Percentiles rank a stretch among this genome's conserved stretches.
Conservation (phyloP, 37 sponge, comb jelly and placozoan species). For the Spongia lamella region DNA sequence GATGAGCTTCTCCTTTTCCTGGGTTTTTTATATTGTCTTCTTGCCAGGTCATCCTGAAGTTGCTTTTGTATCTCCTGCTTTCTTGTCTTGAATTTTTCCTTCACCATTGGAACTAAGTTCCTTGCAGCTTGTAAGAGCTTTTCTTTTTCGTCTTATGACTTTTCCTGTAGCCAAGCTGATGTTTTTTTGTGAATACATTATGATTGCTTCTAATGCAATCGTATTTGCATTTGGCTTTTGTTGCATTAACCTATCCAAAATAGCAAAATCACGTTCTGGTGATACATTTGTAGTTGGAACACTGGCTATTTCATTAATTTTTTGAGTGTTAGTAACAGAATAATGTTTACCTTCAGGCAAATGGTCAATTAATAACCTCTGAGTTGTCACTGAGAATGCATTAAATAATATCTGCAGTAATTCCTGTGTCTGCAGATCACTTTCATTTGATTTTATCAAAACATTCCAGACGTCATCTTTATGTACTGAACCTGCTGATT, state of each 20-base stretch:
- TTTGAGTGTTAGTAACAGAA: background rate
- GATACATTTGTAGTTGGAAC: conserved; percentile 24
- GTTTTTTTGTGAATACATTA: background rate
- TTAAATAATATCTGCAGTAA: conserved; percentile 14
- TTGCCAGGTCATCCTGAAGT: background rate
- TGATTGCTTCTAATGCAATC: background rate
- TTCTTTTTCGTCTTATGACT: background rate
- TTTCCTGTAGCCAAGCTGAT: background rate
- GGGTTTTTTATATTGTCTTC: background rate
- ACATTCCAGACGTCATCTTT: too few species aligned
- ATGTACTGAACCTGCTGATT: too few species aligned
- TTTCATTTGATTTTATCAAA: too few species aligned
- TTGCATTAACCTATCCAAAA: conserved; percentile 9
- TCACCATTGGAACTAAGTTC: conserved; percentile 17
- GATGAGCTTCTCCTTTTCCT: conserved; percentile 20
- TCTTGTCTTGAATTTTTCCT: conserved; percentile 19
- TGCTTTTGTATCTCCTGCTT: conserved; percentile 2
- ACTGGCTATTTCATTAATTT: conserved; percentile 6
- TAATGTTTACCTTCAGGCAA: background rate
- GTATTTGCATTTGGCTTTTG: background rate
- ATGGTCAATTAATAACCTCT: conserved; percentile 21
- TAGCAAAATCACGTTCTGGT: conserved; percentile 18
- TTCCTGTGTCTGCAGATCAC: background rate
- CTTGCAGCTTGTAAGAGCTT: conserved; percentile 1
- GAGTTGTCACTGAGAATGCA: background rate